Percentiles rank a stretch among this genome's conserved stretches.
These are phyloP conservation scores for Chrysemys picta DNA, from an alignment of 2,113 vertebrate species.

Conservation along the genomic window DNA sequence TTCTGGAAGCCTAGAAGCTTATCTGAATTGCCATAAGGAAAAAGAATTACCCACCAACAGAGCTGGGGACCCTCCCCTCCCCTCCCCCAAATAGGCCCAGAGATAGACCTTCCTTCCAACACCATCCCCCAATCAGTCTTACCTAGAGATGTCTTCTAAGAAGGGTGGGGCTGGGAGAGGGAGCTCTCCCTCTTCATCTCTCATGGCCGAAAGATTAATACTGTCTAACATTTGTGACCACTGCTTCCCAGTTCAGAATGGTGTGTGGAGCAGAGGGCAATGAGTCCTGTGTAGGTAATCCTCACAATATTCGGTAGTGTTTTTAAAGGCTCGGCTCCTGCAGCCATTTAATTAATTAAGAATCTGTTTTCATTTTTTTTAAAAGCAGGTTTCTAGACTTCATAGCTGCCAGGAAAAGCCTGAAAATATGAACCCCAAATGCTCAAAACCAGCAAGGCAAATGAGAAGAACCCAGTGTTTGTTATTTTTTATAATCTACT, in stretches of 20 bases:
- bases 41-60: not conserved
- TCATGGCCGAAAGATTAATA: not conserved
- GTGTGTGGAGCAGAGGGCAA: not conserved
- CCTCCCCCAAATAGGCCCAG: not conserved
- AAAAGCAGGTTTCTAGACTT: not conserved
- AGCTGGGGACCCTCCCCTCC: not conserved
- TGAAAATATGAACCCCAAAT: not conserved
- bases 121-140: not conserved
- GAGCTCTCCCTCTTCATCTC: not conserved
- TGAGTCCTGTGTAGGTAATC: not conserved
- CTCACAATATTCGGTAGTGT: accelerated
- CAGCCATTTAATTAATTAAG: not conserved
- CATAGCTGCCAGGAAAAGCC: not conserved
- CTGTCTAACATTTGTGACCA: not conserved
- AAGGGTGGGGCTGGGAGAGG: accelerated
- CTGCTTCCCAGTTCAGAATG: not conserved
- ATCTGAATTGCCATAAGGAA: not conserved
- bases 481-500: not conserved
- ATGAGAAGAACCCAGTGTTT: not conserved
- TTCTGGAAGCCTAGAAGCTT: not conserved
- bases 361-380: not conserved
- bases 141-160: accelerated
- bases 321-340: not conserved
- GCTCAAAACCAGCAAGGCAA: not conserved
- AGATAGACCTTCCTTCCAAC: not conserved